A percentile compares a stretch with the other conserved stretches of the same genome.
phyloP scores from a whole-genome alignment of 2,113 vertebrate species.

The Eidolon helvum region DNA sequence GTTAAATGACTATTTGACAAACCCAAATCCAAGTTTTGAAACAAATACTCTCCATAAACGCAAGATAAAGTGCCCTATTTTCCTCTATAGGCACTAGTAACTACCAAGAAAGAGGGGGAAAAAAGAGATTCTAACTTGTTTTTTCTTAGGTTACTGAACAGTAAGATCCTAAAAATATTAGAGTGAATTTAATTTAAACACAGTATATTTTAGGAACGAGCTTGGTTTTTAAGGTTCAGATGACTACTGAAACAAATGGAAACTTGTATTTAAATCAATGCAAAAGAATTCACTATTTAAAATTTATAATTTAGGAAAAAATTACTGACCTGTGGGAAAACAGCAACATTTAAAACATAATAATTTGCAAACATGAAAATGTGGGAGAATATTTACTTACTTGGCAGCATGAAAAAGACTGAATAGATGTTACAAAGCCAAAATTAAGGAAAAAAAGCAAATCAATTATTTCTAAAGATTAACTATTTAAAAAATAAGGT shows the following conservation, averaged over 20 bases:
- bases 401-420: conserved; percentile 99
- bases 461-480: background rate
- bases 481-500: background rate
- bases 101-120: background rate
- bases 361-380: background rate
- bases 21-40: background rate
- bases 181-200: conserved; percentile 4
- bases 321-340: background rate
- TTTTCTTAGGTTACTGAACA: background rate
- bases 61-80: background rate
- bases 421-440: conserved; percentile 58
- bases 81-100: background rate
- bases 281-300: conserved; percentile 11
- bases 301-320: conserved; percentile 26
- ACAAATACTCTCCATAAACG: background rate
- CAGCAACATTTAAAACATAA: conserved; percentile 29
- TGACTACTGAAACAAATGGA: conserved; percentile 18
- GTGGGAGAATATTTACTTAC: conserved; percentile 86
- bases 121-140: background rate
- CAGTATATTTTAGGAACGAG: background rate
- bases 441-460: conserved; percentile 87
- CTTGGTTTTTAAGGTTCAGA: background rate
- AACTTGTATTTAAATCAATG: conserved; percentile 31
- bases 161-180: background rate
- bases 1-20: conserved; percentile 9